Evolutionary conservation across 2,888 invertebrate genomes (phyloP).

Genomic region (Arge pagana): DNA sequence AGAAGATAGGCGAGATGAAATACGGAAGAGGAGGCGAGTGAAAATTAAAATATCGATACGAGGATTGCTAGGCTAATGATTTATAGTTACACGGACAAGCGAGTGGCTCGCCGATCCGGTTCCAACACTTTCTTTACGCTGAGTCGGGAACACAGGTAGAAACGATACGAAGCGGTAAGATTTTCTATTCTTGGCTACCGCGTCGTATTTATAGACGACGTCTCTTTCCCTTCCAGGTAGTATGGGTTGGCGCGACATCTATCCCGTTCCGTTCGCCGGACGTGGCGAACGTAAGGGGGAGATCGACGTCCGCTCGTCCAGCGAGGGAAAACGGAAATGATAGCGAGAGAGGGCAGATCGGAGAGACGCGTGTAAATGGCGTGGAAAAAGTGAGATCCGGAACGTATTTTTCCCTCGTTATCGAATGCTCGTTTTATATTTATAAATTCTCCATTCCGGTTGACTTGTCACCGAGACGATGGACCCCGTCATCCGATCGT

Average conservation of each 20-base stretch:
- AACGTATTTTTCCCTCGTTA: not conserved
- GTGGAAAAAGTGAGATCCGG: conserved; percentile 1
- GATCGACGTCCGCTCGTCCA: too few species aligned
- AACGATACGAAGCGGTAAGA: conserved; percentile 27
- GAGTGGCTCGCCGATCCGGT: conserved; percentile 14
- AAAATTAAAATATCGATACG: too few species aligned
- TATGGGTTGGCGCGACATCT: conserved; percentile 3
- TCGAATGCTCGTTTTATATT: not conserved
- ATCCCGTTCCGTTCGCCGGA: conserved; percentile 5
- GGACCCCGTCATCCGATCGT: not conserved
- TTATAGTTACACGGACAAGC: too few species aligned
- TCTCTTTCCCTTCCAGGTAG: conserved; percentile 10
- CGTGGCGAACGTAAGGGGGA: not conserved
- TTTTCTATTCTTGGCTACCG: conserved; percentile 51
- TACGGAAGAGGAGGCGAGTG: not conserved
- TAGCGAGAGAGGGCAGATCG: too few species aligned
- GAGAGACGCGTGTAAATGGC: not conserved
- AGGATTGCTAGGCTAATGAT: too few species aligned
- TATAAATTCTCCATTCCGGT: not conserved
- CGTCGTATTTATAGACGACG: conserved; percentile 49
- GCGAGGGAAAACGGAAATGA: too few species aligned
- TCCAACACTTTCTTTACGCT: conserved; percentile 15
- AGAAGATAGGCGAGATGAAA: too few species aligned
- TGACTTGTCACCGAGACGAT: not conserved
- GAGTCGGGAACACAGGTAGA: conserved; percentile 1